phyloP scores from a whole-genome alignment of 2,888 invertebrate genomes.

The Habroteleia sp. region DNA sequence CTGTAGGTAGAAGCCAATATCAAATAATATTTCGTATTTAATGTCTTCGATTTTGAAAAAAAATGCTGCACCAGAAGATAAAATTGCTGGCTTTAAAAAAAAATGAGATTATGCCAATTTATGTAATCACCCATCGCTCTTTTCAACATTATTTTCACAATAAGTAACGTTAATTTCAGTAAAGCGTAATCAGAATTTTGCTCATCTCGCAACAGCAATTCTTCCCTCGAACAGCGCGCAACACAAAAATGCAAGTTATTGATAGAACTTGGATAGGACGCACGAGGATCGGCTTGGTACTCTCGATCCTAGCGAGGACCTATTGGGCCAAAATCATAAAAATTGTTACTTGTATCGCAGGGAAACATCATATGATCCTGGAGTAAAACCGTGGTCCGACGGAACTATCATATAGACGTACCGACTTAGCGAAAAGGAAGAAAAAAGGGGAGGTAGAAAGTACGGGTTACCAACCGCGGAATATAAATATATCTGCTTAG shows the following conservation, averaged over 20 bases:
- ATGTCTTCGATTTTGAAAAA: too few species aligned
- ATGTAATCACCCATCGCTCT: too few species aligned
- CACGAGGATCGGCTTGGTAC: too few species aligned
- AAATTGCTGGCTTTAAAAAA: too few species aligned
- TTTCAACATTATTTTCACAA: too few species aligned
- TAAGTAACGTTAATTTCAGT: too few species aligned
- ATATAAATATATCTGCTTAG: constrained; percentile 75
- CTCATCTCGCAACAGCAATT: too few species aligned
- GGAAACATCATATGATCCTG: constrained; percentile 52
- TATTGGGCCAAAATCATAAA: constrained; percentile 57
- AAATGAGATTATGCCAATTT: too few species aligned
- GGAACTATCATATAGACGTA: constrained; percentile 48
- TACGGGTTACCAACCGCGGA: constrained; percentile 66
- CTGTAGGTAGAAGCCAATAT: too few species aligned
- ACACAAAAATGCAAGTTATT: constrained; percentile 30
- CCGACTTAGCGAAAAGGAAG: constrained; percentile 9
- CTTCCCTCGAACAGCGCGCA: constrained; percentile 4
- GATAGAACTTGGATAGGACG: constrained; percentile 33
- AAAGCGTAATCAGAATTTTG: too few species aligned
- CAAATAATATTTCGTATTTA: too few species aligned
- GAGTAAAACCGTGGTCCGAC: constrained; percentile 60
- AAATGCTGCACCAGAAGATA: too few species aligned
- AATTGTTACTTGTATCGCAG: constrained; percentile 41
- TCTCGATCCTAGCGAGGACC: constrained; percentile 10
- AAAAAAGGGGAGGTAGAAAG: constrained; percentile 22